Base-by-base conservation (phyloP, 2,113 vertebrate genomes). In the Empidonax alnorum region DNA sequence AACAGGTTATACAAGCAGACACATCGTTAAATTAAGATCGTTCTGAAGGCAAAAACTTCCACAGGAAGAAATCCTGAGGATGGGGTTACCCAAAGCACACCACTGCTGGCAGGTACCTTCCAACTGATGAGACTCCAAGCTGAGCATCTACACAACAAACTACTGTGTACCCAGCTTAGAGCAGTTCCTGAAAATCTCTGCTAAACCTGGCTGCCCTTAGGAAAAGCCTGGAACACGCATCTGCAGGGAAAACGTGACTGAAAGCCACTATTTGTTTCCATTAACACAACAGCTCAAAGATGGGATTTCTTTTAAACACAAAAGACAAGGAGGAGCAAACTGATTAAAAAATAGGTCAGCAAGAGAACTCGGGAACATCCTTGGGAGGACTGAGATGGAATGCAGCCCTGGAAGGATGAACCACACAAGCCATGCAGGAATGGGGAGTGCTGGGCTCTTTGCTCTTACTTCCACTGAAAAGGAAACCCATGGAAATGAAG, bases 401-500 rank as follows among this genome's bases (percentile, higher is more conserved):
- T 3, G 17, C 0, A 72, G 92, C 31, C 58, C 84, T 78, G 88
- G 95, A 89, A 92, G 86, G 92, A 17, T 15, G 44, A 87, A 20
- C 17, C 22, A 44, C 7, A 46, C 2, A 33, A 69, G 65, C 75
- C 68, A 22, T 6, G 75, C 74, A 80, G 63, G 93, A 65, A 49
- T 10, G 56, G 58, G 74, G 90, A 94, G 88, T 2, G 30, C 42
- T 31, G 33, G 41, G 90, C 71, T 93, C 85, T 63, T 53, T 42
- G 52, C 76, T 55, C 92, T 79, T 42, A 6, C 84, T 93, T 93
- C 94, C 90, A 84, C 94, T 93, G 96, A 95, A 97, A 69, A 85
- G 46, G 56, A 87, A 97, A 90, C 35, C 90, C 97, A 90, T 56
- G 92, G 93, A 97, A 98, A 97, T 97, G 87, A 98, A 98, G 95